Conservation (phyloP, 2,888 invertebrate species). For the Eucera pruinosa region DNA sequence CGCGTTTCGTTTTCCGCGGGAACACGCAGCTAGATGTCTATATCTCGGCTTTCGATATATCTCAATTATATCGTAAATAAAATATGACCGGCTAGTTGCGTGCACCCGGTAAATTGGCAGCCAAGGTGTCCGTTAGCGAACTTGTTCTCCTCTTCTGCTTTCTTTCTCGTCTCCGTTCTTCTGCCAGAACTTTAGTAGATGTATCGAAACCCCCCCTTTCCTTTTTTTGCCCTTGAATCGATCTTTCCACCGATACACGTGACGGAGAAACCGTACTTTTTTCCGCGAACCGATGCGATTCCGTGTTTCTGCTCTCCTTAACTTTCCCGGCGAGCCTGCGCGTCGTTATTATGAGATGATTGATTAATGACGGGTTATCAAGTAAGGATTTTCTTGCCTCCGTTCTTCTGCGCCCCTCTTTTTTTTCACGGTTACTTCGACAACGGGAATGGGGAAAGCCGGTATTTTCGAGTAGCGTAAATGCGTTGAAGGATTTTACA, state of each 20-base stretch:
- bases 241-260: constrained; percentile 14
- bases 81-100: constrained; percentile 79
- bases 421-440: no score
- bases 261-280: constrained; percentile 4
- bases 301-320: not conserved
- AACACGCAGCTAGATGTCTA: constrained; percentile 76
- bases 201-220: no score
- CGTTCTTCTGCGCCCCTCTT: no score
- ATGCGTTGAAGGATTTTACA: no score
- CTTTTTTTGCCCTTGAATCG: constrained; percentile 29
- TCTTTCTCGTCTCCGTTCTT: constrained; percentile 3
- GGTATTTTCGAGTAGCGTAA: no score
- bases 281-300: not conserved
- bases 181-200: not conserved
- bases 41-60: constrained; percentile 80
- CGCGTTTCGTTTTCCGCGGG: constrained; percentile 62
- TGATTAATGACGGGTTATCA: constrained; percentile 28
- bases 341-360: constrained; percentile 26
- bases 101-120: constrained; percentile 78
- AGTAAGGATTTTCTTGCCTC: not conserved
- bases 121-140: constrained; percentile 74
- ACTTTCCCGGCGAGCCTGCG: not conserved
- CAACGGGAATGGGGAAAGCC: no score
- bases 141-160: constrained; percentile 58
- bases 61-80: constrained; percentile 83